Base-by-base conservation (phyloP, 2,888 invertebrate species). In the Dryobota labecula region DNA sequence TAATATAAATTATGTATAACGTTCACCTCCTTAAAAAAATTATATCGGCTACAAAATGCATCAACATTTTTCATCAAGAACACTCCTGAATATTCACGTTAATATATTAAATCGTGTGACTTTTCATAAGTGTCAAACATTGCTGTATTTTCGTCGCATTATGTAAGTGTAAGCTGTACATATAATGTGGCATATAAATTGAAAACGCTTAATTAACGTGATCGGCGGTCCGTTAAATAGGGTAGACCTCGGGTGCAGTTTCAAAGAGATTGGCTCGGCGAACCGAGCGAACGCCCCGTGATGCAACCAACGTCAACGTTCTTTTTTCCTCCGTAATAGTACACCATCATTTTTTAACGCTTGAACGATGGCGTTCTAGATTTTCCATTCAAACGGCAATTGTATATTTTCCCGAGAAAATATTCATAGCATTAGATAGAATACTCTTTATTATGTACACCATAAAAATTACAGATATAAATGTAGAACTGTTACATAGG, bases 191-290 rank as follows among this genome's bases (percentile, higher is more conserved):
- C 77, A 75, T 78, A 75, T 78, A 80, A 80, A 83, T 85, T 82
- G 81, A 83, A 87, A 90, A 88, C 82, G 88, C 88, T 91, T 94
- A 94, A 95, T 94, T 93, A 95, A 91, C 90, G 87, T 78, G 90
- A 85, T 86, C 91, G 89, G 87, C 90, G 92, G 90, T 89, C 92
- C 92, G 93, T 93, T 90, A 92, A 93, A 93, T 92, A 87, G 90
- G 89, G 86, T 89, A 86, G 87, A 90, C 88, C 89, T 87, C 87
- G 88, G 87, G 85, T 91, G 91, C 91, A 92, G 89, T 92, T 92
- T 91, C 91, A 93, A 92, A 93, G 92, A 92, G 92, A 93, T 92
- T 89, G 91, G 87, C 86, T 88, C 88, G 88, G 78, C 83, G 88
- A 85, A 86, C 87, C 87, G 87, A 84, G 83, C 85, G 75, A 86